Percentiles rank a stretch among this genome's conserved stretches.
These are phyloP conservation scores for Megamerina dolium DNA, from an alignment of 2,888 invertebrate species.

Conservation along the genomic window DNA sequence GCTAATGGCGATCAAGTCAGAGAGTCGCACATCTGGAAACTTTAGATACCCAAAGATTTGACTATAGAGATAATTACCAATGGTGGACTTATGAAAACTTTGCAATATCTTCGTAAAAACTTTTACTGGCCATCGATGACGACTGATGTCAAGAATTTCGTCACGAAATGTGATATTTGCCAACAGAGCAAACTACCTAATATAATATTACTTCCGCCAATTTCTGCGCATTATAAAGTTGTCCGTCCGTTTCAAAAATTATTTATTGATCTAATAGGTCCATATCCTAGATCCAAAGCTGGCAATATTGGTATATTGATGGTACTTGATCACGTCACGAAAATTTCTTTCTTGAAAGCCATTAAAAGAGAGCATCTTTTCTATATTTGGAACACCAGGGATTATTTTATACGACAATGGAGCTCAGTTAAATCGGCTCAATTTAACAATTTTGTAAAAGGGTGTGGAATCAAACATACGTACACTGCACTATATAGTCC, in stretches of 20 bases:
- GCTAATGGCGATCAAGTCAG: neutral
- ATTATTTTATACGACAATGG: constrained; percentile 14
- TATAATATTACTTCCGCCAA: constrained; percentile 6
- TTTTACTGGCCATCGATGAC: constrained; percentile 12
- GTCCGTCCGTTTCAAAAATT: no score
- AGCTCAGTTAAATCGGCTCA: constrained; percentile 12
- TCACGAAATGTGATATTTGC: constrained; percentile 2
- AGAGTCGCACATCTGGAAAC: constrained; percentile 9
- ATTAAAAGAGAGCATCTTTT: constrained; percentile 14
- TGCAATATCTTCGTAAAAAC: no score
- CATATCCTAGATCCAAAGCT: constrained; percentile 13
- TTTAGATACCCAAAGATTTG: constrained; percentile 11
- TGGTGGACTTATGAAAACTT: constrained; percentile 9
- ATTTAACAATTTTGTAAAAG: constrained; percentile 11
- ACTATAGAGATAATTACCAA: constrained; percentile 1
- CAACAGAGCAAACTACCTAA: constrained; percentile 10
- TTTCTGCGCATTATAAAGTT: neutral
- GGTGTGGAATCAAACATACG: constrained; percentile 12
- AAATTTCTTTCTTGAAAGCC: constrained; percentile 13
- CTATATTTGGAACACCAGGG: constrained; percentile 12
- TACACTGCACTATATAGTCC: constrained; percentile 16
- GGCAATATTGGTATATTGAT: constrained; percentile 15
- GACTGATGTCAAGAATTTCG: constrained; percentile 5
- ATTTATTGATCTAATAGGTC: constrained; percentile 14
- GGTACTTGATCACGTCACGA: constrained; percentile 15